Evolutionary conservation across 2,888 invertebrate genomes (phyloP).

Genomic region (Lagria hirta): DNA sequence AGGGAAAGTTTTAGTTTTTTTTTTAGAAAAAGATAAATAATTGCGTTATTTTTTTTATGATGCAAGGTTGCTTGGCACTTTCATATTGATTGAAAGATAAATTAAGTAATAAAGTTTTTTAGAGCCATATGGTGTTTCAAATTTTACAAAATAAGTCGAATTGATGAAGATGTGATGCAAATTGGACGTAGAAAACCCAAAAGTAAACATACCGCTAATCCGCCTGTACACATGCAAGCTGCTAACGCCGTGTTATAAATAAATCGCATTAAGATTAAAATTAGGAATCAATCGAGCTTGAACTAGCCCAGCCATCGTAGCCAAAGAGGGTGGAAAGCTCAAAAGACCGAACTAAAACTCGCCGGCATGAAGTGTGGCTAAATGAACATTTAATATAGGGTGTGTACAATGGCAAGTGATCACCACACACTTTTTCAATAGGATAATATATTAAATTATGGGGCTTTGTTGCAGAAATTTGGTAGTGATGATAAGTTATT

Average conservation of each 20-base stretch:
- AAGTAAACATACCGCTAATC: conserved; percentile 35
- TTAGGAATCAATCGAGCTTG: conserved; percentile 49
- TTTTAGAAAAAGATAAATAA: too few relatives aligned
- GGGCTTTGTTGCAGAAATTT: conserved; percentile 13
- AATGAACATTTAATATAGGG: conserved; percentile 54
- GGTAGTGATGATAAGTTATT: conserved; percentile 8
- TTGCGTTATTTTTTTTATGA: too few relatives aligned
- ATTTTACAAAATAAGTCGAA: conserved; percentile 20
- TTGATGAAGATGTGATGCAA: conserved; percentile 32
- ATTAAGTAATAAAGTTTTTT: too few relatives aligned
- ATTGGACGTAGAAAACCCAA: conserved; percentile 28
- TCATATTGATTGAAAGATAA: too few relatives aligned
- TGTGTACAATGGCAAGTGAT: conserved; percentile 43
- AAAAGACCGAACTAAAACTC: conserved; percentile 18
- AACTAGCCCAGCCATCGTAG: conserved; percentile 36
- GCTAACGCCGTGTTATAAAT: conserved; percentile 28
- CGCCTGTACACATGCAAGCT: conserved; percentile 27
- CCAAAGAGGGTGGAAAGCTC: conserved; percentile 21
- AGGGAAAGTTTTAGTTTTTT: too few relatives aligned
- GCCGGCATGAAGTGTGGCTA: conserved; percentile 43
- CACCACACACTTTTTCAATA: conserved; percentile 22
- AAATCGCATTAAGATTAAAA: conserved; percentile 49
- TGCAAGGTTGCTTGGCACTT: too few relatives aligned
- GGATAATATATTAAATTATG: conserved; percentile 33
- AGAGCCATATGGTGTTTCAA: too few relatives aligned